These are phyloP conservation scores for Chymomyza procnemis DNA, from an alignment of 2,888 invertebrate genomes.

Conservation along the genomic window DNA sequence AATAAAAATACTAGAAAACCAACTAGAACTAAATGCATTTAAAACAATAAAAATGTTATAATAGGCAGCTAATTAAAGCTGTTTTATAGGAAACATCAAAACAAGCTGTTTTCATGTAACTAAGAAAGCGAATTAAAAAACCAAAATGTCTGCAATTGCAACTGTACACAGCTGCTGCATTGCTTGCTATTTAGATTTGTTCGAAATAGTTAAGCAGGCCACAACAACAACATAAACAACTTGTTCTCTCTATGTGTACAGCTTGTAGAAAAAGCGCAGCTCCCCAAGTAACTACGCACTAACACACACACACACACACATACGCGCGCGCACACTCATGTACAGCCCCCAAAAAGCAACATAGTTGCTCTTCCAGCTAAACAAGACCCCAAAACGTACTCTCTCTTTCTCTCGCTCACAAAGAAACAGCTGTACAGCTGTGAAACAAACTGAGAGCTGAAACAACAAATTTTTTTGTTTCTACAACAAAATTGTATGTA, in stretches of 20 bases:
- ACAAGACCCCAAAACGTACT: constrained; percentile 15
- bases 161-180: constrained; percentile 2
- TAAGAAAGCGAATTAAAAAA: constrained; percentile 2
- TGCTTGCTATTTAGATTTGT: constrained; percentile 10
- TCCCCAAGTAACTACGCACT: constrained; percentile 17
- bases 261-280: constrained; percentile 35
- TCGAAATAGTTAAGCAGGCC: neutral
- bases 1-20: constrained; percentile 30
- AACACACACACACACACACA: constrained; percentile 1
- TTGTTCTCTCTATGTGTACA: constrained; percentile 22
- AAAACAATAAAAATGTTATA: neutral
- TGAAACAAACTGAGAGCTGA: constrained; percentile 57
- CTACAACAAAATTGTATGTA: constrained; percentile 23
- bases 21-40: constrained; percentile 11
- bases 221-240: neutral
- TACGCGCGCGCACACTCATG: constrained; percentile 9
- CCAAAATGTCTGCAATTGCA: neutral
- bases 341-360: constrained; percentile 27
- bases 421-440: constrained; percentile 50
- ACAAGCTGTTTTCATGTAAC: too few species aligned
- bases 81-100: too few species aligned
- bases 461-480: constrained; percentile 59
- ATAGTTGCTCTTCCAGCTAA: constrained; percentile 40
- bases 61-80: neutral
- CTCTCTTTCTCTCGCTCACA: neutral